A percentile compares a stretch with the other conserved stretches of the same genome.
These are phyloP conservation scores for Rhineura floridana DNA, from an alignment of 2,113 vertebrate species.

Conservation along the genomic window DNA sequence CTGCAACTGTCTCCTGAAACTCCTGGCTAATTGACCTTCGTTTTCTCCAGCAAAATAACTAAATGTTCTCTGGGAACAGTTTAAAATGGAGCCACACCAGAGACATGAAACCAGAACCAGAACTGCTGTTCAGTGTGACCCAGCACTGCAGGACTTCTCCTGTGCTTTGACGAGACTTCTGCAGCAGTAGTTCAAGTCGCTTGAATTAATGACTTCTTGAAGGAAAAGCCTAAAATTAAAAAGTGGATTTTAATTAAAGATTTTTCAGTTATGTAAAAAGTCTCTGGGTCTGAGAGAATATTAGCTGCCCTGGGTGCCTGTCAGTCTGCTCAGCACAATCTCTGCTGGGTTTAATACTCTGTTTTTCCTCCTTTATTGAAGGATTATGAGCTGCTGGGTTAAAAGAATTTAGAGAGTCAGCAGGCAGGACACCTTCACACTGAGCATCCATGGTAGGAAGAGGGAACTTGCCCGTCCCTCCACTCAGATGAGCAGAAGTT, in stretches of 20 bases:
- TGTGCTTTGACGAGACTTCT: not conserved
- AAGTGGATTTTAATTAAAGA: constrained; percentile 26
- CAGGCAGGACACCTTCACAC: not conserved
- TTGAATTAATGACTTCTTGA: not conserved
- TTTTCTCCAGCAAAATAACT: not conserved
- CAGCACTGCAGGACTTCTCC: not conserved
- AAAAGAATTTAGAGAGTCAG: not conserved
- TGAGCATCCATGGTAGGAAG: not conserved
- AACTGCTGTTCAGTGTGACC: not conserved
- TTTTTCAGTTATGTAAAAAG: constrained; percentile 4
- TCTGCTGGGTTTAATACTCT: not conserved
- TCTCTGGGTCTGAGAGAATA: not conserved
- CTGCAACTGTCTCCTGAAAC: not conserved
- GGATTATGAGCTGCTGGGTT: not conserved
- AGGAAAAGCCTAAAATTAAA: not conserved
- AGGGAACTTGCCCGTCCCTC: not conserved
- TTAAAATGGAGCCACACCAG: not conserved
- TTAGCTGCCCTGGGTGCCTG: constrained; percentile 10
- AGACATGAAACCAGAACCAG: not conserved
- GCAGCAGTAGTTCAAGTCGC: not conserved
- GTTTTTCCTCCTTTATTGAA: not conserved
- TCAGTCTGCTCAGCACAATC: not conserved
- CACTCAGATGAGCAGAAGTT: not conserved
- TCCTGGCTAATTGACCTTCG: not conserved
- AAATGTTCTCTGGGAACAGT: not conserved